Evolutionary conservation across 2,797 vertebrate species (phyloP).

Genomic region (Micrastur ruficollis): DNA sequence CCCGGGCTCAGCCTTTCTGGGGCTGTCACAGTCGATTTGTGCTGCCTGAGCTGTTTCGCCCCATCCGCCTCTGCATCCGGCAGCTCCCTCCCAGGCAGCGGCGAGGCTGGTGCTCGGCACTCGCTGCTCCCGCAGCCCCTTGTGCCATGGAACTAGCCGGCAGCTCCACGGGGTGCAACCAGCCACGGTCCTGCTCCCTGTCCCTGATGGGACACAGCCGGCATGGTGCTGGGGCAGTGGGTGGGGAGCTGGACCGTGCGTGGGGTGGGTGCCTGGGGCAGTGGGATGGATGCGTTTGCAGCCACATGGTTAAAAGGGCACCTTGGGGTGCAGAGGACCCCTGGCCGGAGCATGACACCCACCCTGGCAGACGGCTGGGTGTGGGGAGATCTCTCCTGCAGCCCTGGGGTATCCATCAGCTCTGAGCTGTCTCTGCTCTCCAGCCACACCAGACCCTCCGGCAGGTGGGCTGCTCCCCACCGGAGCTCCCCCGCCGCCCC

Average conservation of each 20-base stretch:
- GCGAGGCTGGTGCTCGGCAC: not conserved
- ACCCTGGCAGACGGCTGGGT: not conserved
- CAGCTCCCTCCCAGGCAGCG: slow-evolving; percentile 12
- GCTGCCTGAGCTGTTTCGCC: slow-evolving; percentile 70
- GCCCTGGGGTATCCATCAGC: not conserved
- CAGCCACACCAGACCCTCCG: not conserved
- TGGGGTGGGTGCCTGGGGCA: fast-evolving
- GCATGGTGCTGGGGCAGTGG: fast-evolving
- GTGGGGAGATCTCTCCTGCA: not conserved
- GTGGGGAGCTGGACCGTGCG: fast-evolving
- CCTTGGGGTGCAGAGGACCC: not conserved
- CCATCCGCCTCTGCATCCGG: not conserved
- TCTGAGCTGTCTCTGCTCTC: not conserved
- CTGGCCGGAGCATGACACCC: not conserved
- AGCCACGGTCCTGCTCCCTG: fast-evolving
- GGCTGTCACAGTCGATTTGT: slow-evolving; percentile 77
- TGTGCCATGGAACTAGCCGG: fast-evolving
- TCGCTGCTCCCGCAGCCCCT: not conserved
- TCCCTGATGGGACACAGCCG: fast-evolving
- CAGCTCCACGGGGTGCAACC: not conserved
- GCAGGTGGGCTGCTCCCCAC: not conserved
- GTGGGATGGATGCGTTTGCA: fast-evolving
- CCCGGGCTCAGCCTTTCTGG: slow-evolving; percentile 73
- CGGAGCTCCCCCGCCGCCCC: not conserved
- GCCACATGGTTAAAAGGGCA: fast-evolving